These are phyloP conservation scores for Alviniconcha strummeri DNA, from an alignment of 2,888 invertebrate genomes.

Conservation along the genomic window DNA sequence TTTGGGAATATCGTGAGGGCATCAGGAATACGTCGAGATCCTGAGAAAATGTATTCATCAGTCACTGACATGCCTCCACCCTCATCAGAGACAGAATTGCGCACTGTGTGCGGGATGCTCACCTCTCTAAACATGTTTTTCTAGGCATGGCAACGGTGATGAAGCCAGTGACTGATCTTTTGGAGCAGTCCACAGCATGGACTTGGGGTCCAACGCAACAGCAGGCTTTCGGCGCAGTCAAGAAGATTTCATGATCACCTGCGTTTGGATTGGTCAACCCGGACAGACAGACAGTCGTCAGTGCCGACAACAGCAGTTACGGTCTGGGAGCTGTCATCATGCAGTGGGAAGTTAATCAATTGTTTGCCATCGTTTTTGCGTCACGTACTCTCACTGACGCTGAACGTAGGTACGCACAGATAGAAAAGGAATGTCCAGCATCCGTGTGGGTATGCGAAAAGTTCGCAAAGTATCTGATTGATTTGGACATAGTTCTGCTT, in stretches of 20 bases:
- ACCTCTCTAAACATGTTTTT: conserved; percentile 19
- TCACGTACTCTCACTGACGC: background rate
- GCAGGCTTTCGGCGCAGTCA: background rate
- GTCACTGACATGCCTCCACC: conserved; percentile 15
- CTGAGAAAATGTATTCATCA: conserved; percentile 6
- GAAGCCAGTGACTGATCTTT: conserved; percentile 11
- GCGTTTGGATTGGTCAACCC: conserved; percentile 13
- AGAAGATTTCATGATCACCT: background rate
- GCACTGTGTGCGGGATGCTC: conserved; percentile 18
- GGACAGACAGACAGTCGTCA: background rate
- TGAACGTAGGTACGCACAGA: background rate
- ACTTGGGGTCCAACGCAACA: conserved; percentile 7
- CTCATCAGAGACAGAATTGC: background rate
- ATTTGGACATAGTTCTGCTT: conserved; percentile 18
- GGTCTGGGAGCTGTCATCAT: background rate
- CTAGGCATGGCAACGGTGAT: background rate
- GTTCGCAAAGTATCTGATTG: conserved; percentile 15
- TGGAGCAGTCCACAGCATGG: conserved; percentile 13
- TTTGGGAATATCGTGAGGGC: conserved; percentile 17
- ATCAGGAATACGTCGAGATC: background rate
- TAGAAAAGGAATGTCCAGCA: no score
- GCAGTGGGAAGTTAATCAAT: background rate
- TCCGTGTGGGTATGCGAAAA: conserved; percentile 13
- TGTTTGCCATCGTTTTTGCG: background rate
- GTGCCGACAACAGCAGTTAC: background rate